Base-by-base conservation (phyloP, 2,888 invertebrate species). In the Arctia plantaginis region DNA sequence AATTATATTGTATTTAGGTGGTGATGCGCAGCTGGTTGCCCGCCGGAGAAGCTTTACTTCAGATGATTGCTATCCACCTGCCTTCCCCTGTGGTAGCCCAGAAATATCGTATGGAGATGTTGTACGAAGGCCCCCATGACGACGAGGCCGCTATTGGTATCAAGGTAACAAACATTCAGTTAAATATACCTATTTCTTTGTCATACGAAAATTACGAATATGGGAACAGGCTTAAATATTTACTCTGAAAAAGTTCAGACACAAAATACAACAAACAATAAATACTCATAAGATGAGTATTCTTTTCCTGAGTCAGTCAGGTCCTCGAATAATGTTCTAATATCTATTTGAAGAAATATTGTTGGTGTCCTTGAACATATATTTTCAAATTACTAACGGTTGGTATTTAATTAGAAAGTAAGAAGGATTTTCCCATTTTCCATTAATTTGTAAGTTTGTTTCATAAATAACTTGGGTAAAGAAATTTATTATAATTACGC, bases 41-140 rank as follows among this genome's bases (percentile, higher is more conserved):
- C 74, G 99, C 99, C 92, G 99, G 99, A 86, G 99, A 99, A 95
- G 99, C 99, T 89, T 96, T 99, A 89, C 98, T 99, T 96, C 99
- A 99, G 97, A 99, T 99, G 99, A 99, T 99, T 96, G 99, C 99
- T 96, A 99, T 99, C 93, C 99, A 99, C 93, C 96, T 99, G 93
- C 99, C 99, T 77, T 99, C 99, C 44, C 99, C 99, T 6, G 99
- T 99, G 72, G 98, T 99, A 77, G 99, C 99, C 73, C 99, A 99
- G 96, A 99, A 98, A 93, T 99, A 99, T 97, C 98, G 99, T 96
- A 99, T 99, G 98, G 99, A 99, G 96, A 98, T 99, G 98, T 96
- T 99, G 95, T 99, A 99, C 94, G 99, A 99, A 96, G 99, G 99
- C 88, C 99, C 99, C 73, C 97, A 97, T 80, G 99, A 99, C 91